These are phyloP conservation scores for Thryonomys swinderianus DNA, from an alignment of 2,113 vertebrate species.

Conservation along the genomic window DNA sequence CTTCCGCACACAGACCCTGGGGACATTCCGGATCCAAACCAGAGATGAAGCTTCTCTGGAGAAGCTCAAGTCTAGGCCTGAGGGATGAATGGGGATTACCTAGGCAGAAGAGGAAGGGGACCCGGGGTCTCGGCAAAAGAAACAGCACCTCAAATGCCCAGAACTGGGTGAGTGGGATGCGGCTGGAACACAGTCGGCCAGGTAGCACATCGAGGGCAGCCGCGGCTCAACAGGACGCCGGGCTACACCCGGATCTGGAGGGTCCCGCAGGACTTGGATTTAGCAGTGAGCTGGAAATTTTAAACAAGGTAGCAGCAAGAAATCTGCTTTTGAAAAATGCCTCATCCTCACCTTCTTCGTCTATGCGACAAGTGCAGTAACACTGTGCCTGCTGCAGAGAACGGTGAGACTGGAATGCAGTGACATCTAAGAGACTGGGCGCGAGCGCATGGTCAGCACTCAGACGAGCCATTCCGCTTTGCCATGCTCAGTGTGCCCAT, in stretches of 20 bases:
- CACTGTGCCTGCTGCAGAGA: neutral
- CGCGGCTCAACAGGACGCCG: rapidly evolving
- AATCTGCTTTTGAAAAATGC: neutral
- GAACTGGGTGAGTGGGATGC: rapidly evolving
- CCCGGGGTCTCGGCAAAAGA: neutral
- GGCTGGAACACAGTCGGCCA: rapidly evolving
- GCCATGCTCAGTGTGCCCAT: neutral
- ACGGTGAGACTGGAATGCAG: neutral
- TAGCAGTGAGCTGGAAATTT: neutral
- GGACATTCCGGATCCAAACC: too few species aligned
- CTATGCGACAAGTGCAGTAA: neutral
- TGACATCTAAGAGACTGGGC: rapidly evolving
- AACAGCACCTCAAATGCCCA: neutral
- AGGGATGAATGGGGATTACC: neutral
- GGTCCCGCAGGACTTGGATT: neutral
- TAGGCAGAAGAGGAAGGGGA: neutral
- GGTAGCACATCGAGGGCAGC: too few species aligned
- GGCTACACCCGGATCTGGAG: neutral
- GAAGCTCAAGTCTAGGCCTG: rapidly evolving
- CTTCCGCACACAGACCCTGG: neutral
- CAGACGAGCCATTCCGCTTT: neutral
- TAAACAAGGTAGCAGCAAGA: neutral
- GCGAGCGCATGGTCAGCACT: rapidly evolving
- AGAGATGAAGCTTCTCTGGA: neutral
- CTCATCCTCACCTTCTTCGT: neutral